These are phyloP conservation scores for Ceratitis capitata DNA, from an alignment of 1,140 invertebrate species.

Conservation along the genomic window DNA sequence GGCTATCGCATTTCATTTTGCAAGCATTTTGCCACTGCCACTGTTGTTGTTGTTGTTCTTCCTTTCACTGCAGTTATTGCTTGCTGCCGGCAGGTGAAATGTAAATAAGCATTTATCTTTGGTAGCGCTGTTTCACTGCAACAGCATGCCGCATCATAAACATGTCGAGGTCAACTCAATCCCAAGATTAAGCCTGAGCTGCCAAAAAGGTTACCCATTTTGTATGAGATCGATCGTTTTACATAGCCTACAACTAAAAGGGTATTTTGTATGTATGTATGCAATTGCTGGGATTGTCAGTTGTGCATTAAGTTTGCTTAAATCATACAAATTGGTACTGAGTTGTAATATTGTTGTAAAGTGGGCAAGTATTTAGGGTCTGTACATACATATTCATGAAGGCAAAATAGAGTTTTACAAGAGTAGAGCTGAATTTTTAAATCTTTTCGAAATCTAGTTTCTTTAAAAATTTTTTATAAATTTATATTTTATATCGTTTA, in stretches of 20 bases:
- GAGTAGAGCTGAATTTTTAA: too few relatives aligned
- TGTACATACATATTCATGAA: too few relatives aligned
- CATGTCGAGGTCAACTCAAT: neutral
- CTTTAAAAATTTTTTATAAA: too few relatives aligned
- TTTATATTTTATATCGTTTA: too few relatives aligned
- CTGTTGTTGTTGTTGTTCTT: neutral
- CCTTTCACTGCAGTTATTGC: neutral
- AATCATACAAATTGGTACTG: neutral
- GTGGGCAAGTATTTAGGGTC: neutral
- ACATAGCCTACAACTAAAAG: too few relatives aligned
- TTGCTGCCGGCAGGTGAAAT: neutral
- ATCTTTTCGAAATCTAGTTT: too few relatives aligned
- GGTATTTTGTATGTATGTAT: neutral
- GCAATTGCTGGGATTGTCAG: neutral
- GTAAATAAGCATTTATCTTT: slow-evolving; percentile 3
- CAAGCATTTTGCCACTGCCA: neutral
- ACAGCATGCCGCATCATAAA: neutral
- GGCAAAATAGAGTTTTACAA: too few relatives aligned
- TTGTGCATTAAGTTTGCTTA: neutral
- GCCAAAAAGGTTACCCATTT: neutral
- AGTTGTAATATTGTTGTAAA: neutral
- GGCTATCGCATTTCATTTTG: neutral
- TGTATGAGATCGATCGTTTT: neutral
- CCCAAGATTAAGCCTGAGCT: neutral
- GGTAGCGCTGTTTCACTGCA: neutral